Conservation (phyloP, 2,888 invertebrate species). For the Aphelenchoides bicaudatus region DNA sequence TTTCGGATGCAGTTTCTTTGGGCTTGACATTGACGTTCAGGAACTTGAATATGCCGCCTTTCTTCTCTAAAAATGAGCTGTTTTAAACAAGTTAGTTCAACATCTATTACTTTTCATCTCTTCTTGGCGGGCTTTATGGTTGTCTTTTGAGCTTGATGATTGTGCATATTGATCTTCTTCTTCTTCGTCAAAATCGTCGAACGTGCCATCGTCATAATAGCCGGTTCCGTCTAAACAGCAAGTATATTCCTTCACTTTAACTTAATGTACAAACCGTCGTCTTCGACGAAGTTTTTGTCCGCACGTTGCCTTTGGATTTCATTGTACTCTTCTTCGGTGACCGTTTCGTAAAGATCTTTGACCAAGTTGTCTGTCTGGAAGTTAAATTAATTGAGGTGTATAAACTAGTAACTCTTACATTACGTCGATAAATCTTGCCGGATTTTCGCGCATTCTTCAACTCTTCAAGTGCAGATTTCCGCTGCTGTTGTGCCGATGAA, state of each 20-base stretch:
- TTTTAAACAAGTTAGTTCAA: neutral
- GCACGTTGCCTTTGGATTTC: neutral
- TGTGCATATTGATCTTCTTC: neutral
- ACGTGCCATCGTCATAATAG: neutral
- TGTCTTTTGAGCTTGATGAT: neutral
- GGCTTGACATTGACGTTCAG: neutral
- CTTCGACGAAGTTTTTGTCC: slow-evolving; percentile 7
- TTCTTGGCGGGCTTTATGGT: no score
- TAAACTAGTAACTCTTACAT: neutral
- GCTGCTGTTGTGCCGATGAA: no score
- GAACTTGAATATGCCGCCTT: neutral
- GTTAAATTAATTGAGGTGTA: neutral
- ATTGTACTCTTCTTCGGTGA: neutral
- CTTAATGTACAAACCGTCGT: slow-evolving; percentile 1
- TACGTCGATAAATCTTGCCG: neutral
- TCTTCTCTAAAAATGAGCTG: neutral
- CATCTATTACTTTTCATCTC: slow-evolving; percentile 3
- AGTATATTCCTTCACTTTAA: neutral
- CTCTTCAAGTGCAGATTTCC: neutral
- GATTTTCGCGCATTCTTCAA: neutral
- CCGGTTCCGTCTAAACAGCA: slow-evolving; percentile 1
- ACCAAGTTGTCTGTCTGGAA: no score
- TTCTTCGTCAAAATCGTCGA: neutral
- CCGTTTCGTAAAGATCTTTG: neutral
- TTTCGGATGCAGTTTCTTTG: neutral